Evolutionary conservation across 2,797 vertebrate genomes (phyloP), one percentile per base, ranked within the genome.

Genomic region (Nyctibius grandis): DNA sequence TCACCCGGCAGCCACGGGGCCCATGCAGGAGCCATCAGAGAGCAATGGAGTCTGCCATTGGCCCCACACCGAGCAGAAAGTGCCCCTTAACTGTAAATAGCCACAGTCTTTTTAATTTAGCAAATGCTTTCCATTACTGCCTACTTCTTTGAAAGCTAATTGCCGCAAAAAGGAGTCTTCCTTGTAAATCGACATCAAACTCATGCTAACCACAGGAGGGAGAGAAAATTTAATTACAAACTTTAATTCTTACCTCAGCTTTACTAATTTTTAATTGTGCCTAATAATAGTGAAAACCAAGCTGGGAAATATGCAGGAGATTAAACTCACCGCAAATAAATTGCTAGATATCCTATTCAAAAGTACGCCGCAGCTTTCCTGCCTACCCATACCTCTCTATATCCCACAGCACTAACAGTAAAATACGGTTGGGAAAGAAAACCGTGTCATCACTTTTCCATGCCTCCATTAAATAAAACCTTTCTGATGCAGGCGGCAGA

Each of bases 191-290:
- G 36, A 79, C 68, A 91, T 80, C 18, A 88, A 78, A 95, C 82
- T 85, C 45, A 54, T 12, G 63, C 77, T 89, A 84, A 91, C 80
- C 70, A 26, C 1, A 5, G 81, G 64, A 88, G 64, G 54, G 50
- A 91, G 69, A 88, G 65, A 93, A 31, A 96, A 93, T 93, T 93
- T 68, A 95, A 96, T 96, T 70, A 91, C 73, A 89, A 85, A 63
- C 17, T 59, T 93, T 87, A 85, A 92, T 95, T 85, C 72, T 74
- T 93, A 87, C 69, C 80, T 95, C 64, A 84, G 81, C 70, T 88
- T 94, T 95, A 89, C 51, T 85, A 84, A 94, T 95, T 94, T 94
- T 89, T 94, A 93, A 95, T 90, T 94, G 70, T 70, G 78, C 59
- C 86, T 82, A 89, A 92, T 95, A 93, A 88, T 56, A 95, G 50